A percentile compares a stretch with the other conserved stretches of the same genome.
phyloP scores from a whole-genome alignment of 2,888 invertebrate species.

The Laspeyria flexula region DNA sequence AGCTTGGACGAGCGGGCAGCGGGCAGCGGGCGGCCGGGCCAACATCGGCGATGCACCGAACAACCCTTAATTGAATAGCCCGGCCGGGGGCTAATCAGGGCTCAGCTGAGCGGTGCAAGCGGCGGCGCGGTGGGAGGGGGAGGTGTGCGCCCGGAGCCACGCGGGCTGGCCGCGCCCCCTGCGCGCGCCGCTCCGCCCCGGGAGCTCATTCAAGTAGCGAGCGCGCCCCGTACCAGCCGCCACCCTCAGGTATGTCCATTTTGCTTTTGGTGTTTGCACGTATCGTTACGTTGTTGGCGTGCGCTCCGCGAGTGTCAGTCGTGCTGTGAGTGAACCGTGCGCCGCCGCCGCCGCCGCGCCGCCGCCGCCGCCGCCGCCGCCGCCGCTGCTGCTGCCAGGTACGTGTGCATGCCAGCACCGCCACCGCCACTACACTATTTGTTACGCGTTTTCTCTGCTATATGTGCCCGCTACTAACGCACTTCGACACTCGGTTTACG shows the following conservation, averaged over 20 bases:
- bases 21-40: conserved; percentile 52
- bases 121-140: conserved; percentile 51
- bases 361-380: conserved; percentile 39
- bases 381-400: conserved; percentile 52
- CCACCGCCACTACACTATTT: conserved; percentile 43
- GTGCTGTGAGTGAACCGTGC: conserved; percentile 73
- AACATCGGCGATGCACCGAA: conserved; percentile 74
- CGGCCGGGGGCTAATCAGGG: conserved; percentile 83
- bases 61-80: conserved; percentile 84
- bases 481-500: conserved; percentile 41
- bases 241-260: conserved; percentile 85
- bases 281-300: conserved; percentile 69
- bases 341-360: conserved; percentile 41
- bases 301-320: conserved; percentile 80
- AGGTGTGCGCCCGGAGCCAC: conserved; percentile 77
- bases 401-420: conserved; percentile 73
- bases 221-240: conserved; percentile 83
- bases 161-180: conserved; percentile 87
- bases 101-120: conserved; percentile 81
- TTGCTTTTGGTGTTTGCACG: conserved; percentile 83
- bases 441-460: conserved; percentile 39
- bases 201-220: conserved; percentile 84
- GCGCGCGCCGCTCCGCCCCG: conserved; percentile 86
- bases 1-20: too few species aligned
- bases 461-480: conserved; percentile 49